A percentile compares a stretch with the other conserved stretches of the same genome.
Evolutionary conservation across 2,888 invertebrate species (phyloP).

Genomic region (Prosapia bicincta): DNA sequence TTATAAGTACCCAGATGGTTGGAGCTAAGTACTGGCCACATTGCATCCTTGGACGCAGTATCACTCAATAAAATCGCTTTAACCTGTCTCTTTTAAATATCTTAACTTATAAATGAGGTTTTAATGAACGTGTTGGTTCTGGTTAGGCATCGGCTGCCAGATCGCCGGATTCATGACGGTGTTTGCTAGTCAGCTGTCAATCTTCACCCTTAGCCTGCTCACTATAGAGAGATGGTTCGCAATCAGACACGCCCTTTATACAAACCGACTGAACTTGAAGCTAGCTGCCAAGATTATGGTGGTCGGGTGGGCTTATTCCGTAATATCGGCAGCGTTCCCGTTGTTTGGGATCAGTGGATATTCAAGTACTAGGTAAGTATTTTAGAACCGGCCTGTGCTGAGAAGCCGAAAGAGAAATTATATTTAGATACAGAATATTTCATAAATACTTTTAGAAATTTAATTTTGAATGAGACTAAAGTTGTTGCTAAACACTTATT

Average conservation of each 20-base stretch:
- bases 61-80: too few relatives aligned
- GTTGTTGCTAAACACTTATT: too few relatives aligned
- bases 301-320: constrained; percentile 74
- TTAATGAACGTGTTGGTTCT: background rate
- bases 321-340: constrained; percentile 74
- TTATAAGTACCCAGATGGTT: too few relatives aligned
- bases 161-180: constrained; percentile 86
- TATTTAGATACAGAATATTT: too few relatives aligned
- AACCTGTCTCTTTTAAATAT: too few relatives aligned
- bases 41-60: too few relatives aligned
- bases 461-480: too few relatives aligned
- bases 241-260: constrained; percentile 77
- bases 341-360: constrained; percentile 82
- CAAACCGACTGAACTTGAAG: constrained; percentile 71
- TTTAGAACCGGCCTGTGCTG: too few relatives aligned
- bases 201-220: constrained; percentile 81
- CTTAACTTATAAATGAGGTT: background rate
- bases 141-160: constrained; percentile 71
- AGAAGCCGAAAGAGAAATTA: too few relatives aligned
- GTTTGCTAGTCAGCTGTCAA: constrained; percentile 81
- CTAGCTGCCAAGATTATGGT: constrained; percentile 73
- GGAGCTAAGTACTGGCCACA: too few relatives aligned
- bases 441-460: too few relatives aligned
- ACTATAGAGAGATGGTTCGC: constrained; percentile 84
- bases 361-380: constrained; percentile 68